These are phyloP conservation scores for Pachyseris speciosa DNA, from an alignment of 64 coral and sea anemone genomes.

Conservation along the genomic window DNA sequence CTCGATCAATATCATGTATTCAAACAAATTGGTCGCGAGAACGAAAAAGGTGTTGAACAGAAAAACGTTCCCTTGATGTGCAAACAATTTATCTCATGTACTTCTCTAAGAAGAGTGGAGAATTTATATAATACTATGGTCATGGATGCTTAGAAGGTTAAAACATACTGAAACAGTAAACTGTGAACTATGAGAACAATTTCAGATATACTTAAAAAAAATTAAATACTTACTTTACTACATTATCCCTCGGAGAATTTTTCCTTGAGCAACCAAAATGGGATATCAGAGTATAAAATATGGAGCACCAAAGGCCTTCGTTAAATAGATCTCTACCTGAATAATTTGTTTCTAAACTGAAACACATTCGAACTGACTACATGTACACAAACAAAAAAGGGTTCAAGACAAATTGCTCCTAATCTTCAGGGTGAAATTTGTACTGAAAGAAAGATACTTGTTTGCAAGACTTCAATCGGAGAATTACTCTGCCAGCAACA, in stretches of 20 bases:
- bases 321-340: conserved; percentile 18
- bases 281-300: background rate
- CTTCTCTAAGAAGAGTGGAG: no score
- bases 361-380: background rate
- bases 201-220: conserved; percentile 13
- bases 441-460: no score
- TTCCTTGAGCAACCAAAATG: background rate
- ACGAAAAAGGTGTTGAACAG: no score
- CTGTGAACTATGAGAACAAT: background rate
- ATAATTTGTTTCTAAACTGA: background rate
- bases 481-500: background rate
- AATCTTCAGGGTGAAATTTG: no score
- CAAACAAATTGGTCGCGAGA: no score
- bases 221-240: conserved; percentile 4
- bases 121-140: no score
- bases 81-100: no score
- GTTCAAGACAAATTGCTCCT: no score
- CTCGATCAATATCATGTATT: no score
- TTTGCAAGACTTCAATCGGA: background rate
- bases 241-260: background rate
- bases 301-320: conserved; percentile 29
- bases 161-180: background rate
- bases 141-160: no score
- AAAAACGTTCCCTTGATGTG: no score
- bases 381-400: conserved; percentile 11